Conservation (phyloP, 1,140 invertebrate species). For the Lycorma delicatula region DNA sequence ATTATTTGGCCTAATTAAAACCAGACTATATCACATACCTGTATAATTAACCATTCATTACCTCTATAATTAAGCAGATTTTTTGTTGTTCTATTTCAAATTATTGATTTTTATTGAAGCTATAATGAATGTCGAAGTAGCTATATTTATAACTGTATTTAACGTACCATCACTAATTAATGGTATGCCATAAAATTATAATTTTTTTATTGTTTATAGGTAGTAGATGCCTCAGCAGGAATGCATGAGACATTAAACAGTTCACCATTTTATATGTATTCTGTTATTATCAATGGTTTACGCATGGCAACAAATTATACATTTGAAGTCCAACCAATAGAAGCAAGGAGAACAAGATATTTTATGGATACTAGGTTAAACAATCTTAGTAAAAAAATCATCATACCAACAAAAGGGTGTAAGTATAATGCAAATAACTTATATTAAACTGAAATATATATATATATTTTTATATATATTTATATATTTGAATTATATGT, state of each 20-base stretch:
- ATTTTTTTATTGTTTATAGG: constrained; percentile 32
- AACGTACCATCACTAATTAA: too few relatives aligned
- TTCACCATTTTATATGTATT: constrained; percentile 17
- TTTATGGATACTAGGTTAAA: constrained; percentile 21
- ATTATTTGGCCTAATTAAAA: too few relatives aligned
- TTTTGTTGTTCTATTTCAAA: too few relatives aligned
- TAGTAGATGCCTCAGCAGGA: constrained; percentile 40
- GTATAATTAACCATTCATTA: too few relatives aligned
- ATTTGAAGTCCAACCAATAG: constrained; percentile 54
- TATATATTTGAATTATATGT: background rate
- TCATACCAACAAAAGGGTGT: constrained; percentile 71
- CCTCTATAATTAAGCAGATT: too few relatives aligned
- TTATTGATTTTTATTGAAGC: too few relatives aligned
- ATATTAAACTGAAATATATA: background rate
- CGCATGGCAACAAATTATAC: constrained; percentile 71
- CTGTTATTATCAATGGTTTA: constrained; percentile 49
- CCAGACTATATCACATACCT: too few relatives aligned
- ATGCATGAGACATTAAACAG: constrained; percentile 19
- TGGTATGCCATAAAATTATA: too few relatives aligned
- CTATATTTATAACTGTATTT: too few relatives aligned
- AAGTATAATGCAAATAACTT: constrained; percentile 39
- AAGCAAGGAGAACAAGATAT: constrained; percentile 24
- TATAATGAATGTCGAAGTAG: too few relatives aligned
- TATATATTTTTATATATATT: background rate
- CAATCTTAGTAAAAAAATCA: constrained; percentile 43